These are phyloP conservation scores for Ametastegia equiseti DNA, from an alignment of 2,888 invertebrate species.

Conservation along the genomic window DNA sequence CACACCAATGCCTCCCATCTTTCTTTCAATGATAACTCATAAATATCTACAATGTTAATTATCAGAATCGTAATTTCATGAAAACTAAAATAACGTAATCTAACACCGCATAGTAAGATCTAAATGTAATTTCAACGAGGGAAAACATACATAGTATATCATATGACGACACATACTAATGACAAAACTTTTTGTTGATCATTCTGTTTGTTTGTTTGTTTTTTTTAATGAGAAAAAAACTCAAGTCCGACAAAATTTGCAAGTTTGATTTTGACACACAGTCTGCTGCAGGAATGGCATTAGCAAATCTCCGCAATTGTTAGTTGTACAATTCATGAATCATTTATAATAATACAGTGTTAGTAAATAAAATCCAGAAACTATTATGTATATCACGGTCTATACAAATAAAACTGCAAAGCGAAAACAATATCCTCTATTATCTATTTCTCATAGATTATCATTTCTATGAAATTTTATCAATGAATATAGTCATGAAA, in stretches of 20 bases:
- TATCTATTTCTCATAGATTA: conserved; percentile 31
- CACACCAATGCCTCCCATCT: not conserved
- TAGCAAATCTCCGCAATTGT: conserved; percentile 14
- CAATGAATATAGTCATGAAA: conserved; percentile 8
- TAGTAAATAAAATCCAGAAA: conserved; percentile 6
- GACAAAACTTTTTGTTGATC: not conserved
- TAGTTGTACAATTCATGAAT: conserved; percentile 9
- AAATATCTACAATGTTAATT: conserved; percentile 31
- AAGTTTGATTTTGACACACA: not conserved
- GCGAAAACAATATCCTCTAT: conserved; percentile 26
- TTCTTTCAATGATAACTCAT: not conserved
- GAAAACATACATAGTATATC: not conserved
- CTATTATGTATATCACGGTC: conserved; percentile 31
- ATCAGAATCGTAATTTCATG: not conserved
- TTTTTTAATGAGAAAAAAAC: not conserved
- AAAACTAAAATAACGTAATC: conserved; percentile 15
- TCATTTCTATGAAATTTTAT: conserved; percentile 6
- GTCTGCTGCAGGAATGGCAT: conserved; percentile 21
- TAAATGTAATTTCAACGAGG: not conserved
- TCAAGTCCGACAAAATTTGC: not conserved
- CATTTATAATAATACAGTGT: conserved; percentile 7
- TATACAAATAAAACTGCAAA: conserved; percentile 31
- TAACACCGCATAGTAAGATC: not conserved
- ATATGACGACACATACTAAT: not conserved
- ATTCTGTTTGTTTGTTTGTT: no score